phyloP scores from a whole-genome alignment of 2,797 vertebrate species.

The Sebastes itinus region DNA sequence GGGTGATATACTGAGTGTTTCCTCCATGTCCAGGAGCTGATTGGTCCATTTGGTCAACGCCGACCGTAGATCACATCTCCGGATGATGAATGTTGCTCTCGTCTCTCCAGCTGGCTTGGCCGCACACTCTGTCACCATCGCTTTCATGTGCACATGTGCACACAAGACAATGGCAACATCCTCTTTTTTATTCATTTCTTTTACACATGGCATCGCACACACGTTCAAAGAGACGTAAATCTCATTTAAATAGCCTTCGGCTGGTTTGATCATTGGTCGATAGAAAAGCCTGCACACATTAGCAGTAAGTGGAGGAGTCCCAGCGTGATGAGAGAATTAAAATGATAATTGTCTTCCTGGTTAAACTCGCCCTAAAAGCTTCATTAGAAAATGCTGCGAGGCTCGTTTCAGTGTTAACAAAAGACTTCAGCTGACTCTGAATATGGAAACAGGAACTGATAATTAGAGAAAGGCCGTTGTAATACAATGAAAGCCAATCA shows the following conservation, averaged over 20 bases:
- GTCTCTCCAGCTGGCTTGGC: constrained; percentile 50
- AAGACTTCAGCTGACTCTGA: constrained; percentile 12
- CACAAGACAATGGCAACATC: constrained; percentile 14
- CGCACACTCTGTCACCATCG: constrained; percentile 14
- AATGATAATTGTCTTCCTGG: constrained; percentile 31
- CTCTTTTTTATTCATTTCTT: neutral
- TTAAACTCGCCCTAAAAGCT: constrained; percentile 24
- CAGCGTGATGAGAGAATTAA: constrained; percentile 18
- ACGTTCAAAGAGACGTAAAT: neutral
- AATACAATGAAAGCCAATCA: constrained; percentile 21
- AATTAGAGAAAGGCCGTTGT: constrained; percentile 24
- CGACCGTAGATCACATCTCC: constrained; percentile 48
- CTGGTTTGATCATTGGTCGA: constrained; percentile 8
- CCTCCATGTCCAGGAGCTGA: constrained; percentile 15
- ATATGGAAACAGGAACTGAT: constrained; percentile 12
- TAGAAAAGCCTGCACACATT: neutral
- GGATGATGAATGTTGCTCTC: constrained; percentile 29
- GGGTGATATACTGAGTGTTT: neutral
- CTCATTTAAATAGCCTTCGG: neutral
- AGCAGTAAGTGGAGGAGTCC: neutral
- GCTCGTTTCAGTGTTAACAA: constrained; percentile 16
- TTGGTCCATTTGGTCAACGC: constrained; percentile 66
- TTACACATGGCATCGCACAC: constrained; percentile 14
- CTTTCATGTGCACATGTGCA: constrained; percentile 44
- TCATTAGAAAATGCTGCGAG: constrained; percentile 24